A percentile compares a stretch with the other conserved stretches of the same genome.
These are phyloP conservation scores for Dinocampus coccinellae DNA, from an alignment of 2,888 invertebrate species.

Conservation along the genomic window DNA sequence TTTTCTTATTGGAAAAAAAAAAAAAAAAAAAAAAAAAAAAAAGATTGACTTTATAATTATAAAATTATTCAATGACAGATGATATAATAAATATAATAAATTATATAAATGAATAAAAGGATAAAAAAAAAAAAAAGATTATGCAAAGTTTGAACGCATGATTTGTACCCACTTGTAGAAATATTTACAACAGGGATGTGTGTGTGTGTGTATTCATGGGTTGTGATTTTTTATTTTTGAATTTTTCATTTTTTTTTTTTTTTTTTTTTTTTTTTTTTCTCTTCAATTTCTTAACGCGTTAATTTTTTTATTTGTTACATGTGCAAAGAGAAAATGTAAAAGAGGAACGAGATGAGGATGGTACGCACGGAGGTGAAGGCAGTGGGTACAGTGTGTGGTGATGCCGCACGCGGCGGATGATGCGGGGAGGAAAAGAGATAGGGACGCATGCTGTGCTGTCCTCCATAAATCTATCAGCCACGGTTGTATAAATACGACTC, in stretches of 20 bases:
- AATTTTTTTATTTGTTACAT: conserved; percentile 16
- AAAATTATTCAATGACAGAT: too few relatives aligned
- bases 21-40: too few relatives aligned
- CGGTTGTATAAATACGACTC: conserved; percentile 70
- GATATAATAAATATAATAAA: too few relatives aligned
- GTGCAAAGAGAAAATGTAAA: conserved; percentile 44
- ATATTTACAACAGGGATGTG: neutral
- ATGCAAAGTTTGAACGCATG: too few relatives aligned
- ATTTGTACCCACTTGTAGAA: too few relatives aligned
- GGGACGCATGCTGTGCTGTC: conserved; percentile 68
- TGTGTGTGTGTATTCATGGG: too few relatives aligned
- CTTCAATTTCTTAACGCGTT: too few relatives aligned
- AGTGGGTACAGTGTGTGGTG: conserved; percentile 39
- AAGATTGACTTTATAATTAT: too few relatives aligned
- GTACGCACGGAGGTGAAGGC: conserved; percentile 31
- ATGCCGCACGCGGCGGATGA: conserved; percentile 34
- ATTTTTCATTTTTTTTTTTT: neutral
- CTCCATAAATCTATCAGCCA: conserved; percentile 70
- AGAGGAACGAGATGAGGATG: conserved; percentile 35
- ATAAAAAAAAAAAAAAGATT: too few relatives aligned
- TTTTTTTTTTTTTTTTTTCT: neutral
- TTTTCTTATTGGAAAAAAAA: too few relatives aligned
- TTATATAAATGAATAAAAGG: too few relatives aligned
- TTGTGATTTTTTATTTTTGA: neutral
- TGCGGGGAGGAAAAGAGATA: conserved; percentile 44